phyloP scores from a whole-genome alignment of 2,113 vertebrate species.

The Seriola dumerili region DNA sequence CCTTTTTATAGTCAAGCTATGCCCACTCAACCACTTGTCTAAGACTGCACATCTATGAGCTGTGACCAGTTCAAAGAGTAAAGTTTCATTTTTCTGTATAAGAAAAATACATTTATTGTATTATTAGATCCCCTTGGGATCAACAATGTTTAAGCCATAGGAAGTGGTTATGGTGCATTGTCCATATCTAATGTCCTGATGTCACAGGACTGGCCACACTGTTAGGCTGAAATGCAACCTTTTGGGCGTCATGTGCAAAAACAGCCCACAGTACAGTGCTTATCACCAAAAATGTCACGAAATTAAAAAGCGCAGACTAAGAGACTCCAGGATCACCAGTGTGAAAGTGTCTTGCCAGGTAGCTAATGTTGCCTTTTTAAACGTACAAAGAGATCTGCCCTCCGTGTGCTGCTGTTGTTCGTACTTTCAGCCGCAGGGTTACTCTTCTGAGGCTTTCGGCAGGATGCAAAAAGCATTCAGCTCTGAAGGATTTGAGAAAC shows the following conservation, averaged over 20 bases:
- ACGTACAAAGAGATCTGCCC: constrained; percentile 51
- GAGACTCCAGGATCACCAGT: neutral
- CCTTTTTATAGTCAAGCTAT: neutral
- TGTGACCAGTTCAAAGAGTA: neutral
- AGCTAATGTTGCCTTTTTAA: constrained; percentile 40
- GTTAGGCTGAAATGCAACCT: constrained; percentile 4
- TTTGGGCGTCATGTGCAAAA: neutral
- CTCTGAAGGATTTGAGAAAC: constrained; percentile 77
- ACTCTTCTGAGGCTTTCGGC: constrained; percentile 32
- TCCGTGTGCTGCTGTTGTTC: constrained; percentile 30
- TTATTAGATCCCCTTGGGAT: too few species aligned
- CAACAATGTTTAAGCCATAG: neutral
- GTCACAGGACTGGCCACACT: neutral
- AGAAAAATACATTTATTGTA: too few species aligned
- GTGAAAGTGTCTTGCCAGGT: constrained; percentile 20
- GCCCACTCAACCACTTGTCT: neutral
- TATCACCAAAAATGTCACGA: constrained; percentile 16
- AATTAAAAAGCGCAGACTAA: neutral
- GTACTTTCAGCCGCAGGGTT: constrained; percentile 38
- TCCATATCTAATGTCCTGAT: neutral
- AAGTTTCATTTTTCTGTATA: neutral
- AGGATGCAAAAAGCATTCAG: constrained; percentile 64
- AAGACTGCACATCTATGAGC: neutral
- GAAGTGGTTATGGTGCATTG: neutral
- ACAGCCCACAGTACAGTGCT: neutral